Base-by-base conservation (phyloP, 2,113 vertebrate species). In the Copsychus sechellarum region DNA sequence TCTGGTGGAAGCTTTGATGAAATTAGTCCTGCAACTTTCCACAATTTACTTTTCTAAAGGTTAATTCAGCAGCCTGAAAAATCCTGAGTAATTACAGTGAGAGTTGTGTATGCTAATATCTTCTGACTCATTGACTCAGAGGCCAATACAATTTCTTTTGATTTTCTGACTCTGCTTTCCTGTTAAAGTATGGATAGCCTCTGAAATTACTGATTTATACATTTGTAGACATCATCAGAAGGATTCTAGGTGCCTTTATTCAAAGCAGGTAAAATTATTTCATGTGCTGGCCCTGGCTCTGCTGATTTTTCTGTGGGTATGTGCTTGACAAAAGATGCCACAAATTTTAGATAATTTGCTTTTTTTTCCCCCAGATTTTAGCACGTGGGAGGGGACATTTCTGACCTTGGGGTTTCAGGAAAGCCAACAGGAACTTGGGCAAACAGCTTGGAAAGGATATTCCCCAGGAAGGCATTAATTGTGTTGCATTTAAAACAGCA, bases 1-100 rank as follows among this genome's bases (percentile, higher is more conserved):
- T 86, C 64, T 90, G 56, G 19, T 29, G 73, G 23, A 21, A 42
- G 15, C 34, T 77, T 86, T 61, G 16, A 54, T 92, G 71, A 72
- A 86, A 88, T 50, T 9, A 45, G 9, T 60, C 2, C 0, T 65
- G 36, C 65, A 92, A 58, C 50, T 92, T 92, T 90, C 79, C 36
- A 20, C 45, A 80, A 38, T 80, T 92, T 94, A 23, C 43, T 93
- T 90, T 83, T 83, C 29, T 34, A 95, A 90, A 94, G 64, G 50
- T 77, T 88, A 94, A 66, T 76, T 47, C 33, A 70, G 54, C 60
- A 69, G 54, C 47, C 26, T 94, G 66, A 92, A 90, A 73, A 88
- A 51, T 58, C 16, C 78, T 72, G 74, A 80, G 36, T 65, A 88
- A 90, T 81, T 78, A 57, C 28, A 70, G 15, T 38, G 74, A 69